phyloP scores from a whole-genome alignment of 2,113 vertebrate species.

The Rhinopomastus cyanomelas region DNA sequence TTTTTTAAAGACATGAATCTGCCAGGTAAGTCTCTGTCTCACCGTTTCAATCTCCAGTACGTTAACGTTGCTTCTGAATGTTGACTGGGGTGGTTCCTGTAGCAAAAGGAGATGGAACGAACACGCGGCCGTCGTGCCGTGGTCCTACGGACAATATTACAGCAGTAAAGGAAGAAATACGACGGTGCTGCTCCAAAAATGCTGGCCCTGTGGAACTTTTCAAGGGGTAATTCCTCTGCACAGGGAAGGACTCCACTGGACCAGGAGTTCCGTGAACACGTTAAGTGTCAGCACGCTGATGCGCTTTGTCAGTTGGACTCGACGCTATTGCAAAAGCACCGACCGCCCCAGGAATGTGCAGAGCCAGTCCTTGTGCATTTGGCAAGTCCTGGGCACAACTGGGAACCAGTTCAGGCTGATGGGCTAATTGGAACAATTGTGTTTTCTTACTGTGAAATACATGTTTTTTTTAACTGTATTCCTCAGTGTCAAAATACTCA shows the following conservation, averaged over 20 bases:
- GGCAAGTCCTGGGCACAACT: background rate
- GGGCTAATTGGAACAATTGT: background rate
- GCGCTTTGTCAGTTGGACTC: background rate
- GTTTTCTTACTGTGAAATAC: background rate
- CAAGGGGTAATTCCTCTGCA: background rate
- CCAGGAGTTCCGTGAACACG: fast-evolving
- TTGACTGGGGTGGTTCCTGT: background rate
- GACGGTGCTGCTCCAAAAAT: background rate
- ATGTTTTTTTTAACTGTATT: background rate
- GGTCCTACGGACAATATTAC: background rate
- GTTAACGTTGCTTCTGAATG: background rate
- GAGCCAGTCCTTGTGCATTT: background rate
- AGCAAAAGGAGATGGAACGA: background rate
- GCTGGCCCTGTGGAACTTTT: background rate
- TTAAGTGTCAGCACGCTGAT: background rate
- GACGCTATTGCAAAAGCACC: background rate
- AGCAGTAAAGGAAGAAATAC: background rate
- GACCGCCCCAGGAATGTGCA: background rate
- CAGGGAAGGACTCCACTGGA: background rate
- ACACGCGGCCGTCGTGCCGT: background rate
- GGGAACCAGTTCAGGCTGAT: background rate
- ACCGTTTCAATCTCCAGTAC: background rate
- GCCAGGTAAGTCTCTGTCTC: background rate
- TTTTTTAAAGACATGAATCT: background rate
- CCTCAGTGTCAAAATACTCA: background rate